phyloP scores from a whole-genome alignment of 1,140 invertebrate genomes.

The Telenomus remus region DNA sequence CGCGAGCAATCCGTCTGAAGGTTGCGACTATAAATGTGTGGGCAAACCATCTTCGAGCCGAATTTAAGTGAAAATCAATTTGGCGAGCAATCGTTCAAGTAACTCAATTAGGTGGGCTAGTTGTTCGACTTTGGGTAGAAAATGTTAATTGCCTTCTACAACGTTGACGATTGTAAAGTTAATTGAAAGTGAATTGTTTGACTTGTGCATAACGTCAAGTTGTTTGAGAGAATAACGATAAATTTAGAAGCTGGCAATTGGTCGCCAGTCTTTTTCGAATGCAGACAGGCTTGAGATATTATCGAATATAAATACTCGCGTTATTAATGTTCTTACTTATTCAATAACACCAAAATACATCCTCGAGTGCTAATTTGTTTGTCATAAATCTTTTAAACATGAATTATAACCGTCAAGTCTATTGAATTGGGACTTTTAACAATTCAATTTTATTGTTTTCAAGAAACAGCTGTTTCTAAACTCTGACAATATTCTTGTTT shows the following conservation, averaged over 20 bases:
- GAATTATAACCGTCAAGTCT: no score
- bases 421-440: no score
- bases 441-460: no score
- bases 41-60: constrained; percentile 21
- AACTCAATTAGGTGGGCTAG: constrained; percentile 21
- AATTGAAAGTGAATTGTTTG: constrained; percentile 8
- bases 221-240: constrained; percentile 3
- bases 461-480: no score
- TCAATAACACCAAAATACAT: no score
- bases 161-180: constrained; percentile 6
- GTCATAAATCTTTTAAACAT: no score
- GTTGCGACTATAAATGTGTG: constrained; percentile 23
- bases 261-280: neutral
- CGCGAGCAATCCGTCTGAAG: constrained; percentile 21
- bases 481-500: no score
- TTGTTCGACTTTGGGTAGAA: constrained; percentile 6
- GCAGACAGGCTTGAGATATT: neutral
- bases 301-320: neutral
- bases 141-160: constrained; percentile 16
- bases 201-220: constrained; percentile 5
- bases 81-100: constrained; percentile 13
- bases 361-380: no score
- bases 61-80: constrained; percentile 22
- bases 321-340: no score
- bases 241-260: constrained; percentile 12